Evolutionary conservation across 2,888 invertebrate species (phyloP).

Genomic region (Dryocosmus kuriphilus): DNA sequence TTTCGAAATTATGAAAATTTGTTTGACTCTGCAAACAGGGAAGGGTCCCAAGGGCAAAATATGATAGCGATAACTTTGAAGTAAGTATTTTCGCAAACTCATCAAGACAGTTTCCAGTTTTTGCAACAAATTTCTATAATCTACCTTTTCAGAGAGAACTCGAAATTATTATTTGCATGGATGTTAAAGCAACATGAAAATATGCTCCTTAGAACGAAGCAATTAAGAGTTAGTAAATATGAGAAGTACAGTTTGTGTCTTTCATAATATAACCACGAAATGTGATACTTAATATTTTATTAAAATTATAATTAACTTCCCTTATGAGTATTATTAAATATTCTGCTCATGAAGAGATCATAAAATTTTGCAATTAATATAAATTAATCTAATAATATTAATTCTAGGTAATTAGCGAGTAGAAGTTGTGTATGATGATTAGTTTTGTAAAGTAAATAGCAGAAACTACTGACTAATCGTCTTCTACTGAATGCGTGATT

Average conservation of each 20-base stretch:
- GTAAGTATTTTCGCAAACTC: not conserved
- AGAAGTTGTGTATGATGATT: not conserved
- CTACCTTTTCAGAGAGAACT: too few species aligned
- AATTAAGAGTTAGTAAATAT: not conserved
- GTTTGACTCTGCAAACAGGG: slow-evolving; percentile 16
- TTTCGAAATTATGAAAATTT: slow-evolving; percentile 19
- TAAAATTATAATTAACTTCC: not conserved
- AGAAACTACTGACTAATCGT: not conserved
- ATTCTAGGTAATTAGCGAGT: not conserved
- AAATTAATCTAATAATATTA: not conserved
- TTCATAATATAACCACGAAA: not conserved
- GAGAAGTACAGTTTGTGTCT: not conserved
- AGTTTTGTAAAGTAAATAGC: not conserved
- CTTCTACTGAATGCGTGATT: slow-evolving; percentile 18
- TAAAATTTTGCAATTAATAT: not conserved
- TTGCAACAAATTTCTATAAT: not conserved
- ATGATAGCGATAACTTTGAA: slow-evolving; percentile 10
- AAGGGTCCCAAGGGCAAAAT: slow-evolving; percentile 8
- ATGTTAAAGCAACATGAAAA: not conserved
- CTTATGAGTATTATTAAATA: not conserved
- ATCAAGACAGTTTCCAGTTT: not conserved
- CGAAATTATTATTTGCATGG: not conserved
- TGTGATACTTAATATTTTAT: not conserved
- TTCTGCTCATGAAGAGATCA: not conserved
- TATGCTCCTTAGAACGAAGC: not conserved